Evolutionary conservation across 2,888 invertebrate genomes (phyloP).

Genomic region (Eretmocerus hayati): DNA sequence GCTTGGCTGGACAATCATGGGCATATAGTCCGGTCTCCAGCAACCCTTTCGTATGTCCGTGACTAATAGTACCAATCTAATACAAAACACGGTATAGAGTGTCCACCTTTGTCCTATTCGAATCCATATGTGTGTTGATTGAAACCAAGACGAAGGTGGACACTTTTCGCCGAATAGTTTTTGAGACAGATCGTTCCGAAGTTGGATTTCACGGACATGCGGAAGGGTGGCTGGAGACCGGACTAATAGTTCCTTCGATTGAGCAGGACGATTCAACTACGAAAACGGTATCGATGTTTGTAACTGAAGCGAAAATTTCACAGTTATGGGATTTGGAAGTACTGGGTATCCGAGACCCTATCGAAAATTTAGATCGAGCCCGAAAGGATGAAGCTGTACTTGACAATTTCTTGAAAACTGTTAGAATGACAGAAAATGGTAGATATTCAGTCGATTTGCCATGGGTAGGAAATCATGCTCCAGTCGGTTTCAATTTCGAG

Average conservation of each 20-base stretch:
- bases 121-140: too few species aligned
- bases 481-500: not conserved
- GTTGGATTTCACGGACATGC: too few species aligned
- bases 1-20: conserved; percentile 29
- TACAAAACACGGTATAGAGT: too few species aligned
- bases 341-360: not conserved
- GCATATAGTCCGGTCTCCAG: too few species aligned
- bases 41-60: too few species aligned
- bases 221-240: too few species aligned
- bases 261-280: not conserved
- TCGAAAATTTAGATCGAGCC: not conserved
- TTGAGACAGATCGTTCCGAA: too few species aligned
- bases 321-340: conserved; percentile 33
- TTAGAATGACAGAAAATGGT: not conserved
- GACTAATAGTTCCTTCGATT: not conserved
- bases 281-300: not conserved
- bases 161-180: too few species aligned
- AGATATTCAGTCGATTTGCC: not conserved
- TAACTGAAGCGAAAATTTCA: conserved; percentile 19
- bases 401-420: not conserved
- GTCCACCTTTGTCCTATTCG: too few species aligned
- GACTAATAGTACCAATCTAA: too few species aligned
- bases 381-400: not conserved
- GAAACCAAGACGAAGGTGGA: too few species aligned
- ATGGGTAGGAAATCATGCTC: not conserved